These are phyloP conservation scores for Nymphalis urticae DNA, from an alignment of 2,888 invertebrate genomes.

Conservation along the genomic window DNA sequence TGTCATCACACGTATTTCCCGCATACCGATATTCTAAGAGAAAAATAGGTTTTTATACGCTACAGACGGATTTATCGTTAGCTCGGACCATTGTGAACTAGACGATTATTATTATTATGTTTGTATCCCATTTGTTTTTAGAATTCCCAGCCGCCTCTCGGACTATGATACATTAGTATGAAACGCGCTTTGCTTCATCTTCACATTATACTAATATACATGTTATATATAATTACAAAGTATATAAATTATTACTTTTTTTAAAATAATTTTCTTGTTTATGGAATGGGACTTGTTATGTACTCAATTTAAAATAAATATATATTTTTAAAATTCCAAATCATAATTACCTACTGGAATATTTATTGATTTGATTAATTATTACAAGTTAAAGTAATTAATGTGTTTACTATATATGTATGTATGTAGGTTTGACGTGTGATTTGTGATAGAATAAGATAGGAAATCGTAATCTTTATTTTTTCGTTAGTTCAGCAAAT, in stretches of 20 bases:
- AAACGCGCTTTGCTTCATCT: not conserved
- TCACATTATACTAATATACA: not conserved
- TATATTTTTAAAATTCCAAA: too few relatives aligned
- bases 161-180: conserved; percentile 5
- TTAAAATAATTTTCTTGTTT: too few relatives aligned
- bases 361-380: too few relatives aligned
- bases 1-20: conserved; percentile 57
- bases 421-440: too few relatives aligned
- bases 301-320: too few relatives aligned
- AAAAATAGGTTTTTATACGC: conserved; percentile 60
- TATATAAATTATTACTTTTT: not conserved
- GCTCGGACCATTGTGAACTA: conserved; percentile 61
- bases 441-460: too few relatives aligned
- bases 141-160: conserved; percentile 6
- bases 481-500: too few relatives aligned
- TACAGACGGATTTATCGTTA: conserved; percentile 65
- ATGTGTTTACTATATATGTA: too few relatives aligned
- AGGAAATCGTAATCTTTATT: too few relatives aligned
- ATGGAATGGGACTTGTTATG: too few relatives aligned
- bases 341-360: too few relatives aligned
- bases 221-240: not conserved
- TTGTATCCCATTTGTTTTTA: conserved; percentile 54
- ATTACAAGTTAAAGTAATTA: too few relatives aligned
- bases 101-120: conserved; percentile 60
- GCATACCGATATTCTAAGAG: conserved; percentile 53